Percentiles rank a stretch among this genome's conserved stretches.
These are phyloP conservation scores for Anguilla megastoma DNA, from an alignment of 2,797 vertebrate genomes.

Conservation along the genomic window DNA sequence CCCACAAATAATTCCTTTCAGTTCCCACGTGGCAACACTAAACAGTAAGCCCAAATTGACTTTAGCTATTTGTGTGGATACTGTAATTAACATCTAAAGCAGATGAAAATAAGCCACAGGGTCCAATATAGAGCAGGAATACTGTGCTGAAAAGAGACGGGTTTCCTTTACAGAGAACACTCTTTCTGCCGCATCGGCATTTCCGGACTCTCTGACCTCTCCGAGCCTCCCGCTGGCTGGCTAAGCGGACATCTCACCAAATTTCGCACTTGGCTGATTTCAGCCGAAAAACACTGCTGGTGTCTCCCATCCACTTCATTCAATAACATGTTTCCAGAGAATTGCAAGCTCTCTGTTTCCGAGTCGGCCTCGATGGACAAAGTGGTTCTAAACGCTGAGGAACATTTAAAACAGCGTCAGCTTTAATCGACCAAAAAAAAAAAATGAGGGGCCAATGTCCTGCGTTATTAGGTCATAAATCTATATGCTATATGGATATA, in stretches of 20 bases:
- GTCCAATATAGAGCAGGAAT: not conserved
- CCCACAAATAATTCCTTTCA: not conserved
- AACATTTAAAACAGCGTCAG: not conserved
- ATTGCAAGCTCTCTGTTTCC: not conserved
- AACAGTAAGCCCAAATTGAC: not conserved
- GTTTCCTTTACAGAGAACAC: not conserved
- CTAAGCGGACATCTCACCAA: not conserved
- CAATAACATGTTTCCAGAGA: not conserved
- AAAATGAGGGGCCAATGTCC: not conserved
- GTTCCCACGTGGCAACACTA: no score
- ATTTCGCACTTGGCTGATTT: not conserved
- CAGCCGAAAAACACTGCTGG: not conserved
- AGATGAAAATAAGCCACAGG: not conserved
- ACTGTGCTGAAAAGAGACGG: not conserved
- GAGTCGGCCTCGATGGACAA: not conserved
- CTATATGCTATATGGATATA: not conserved
- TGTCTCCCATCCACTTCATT: not conserved
- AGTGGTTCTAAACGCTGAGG: not conserved
- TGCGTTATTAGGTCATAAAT: not conserved
- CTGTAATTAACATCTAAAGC: not conserved
- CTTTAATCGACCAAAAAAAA: not conserved
- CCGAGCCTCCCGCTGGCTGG: not conserved
- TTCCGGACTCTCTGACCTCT: not conserved
- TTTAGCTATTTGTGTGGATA: not conserved
- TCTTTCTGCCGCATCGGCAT: not conserved